Conservation (phyloP, 2,888 invertebrate species). For the Apoda limacodes region DNA sequence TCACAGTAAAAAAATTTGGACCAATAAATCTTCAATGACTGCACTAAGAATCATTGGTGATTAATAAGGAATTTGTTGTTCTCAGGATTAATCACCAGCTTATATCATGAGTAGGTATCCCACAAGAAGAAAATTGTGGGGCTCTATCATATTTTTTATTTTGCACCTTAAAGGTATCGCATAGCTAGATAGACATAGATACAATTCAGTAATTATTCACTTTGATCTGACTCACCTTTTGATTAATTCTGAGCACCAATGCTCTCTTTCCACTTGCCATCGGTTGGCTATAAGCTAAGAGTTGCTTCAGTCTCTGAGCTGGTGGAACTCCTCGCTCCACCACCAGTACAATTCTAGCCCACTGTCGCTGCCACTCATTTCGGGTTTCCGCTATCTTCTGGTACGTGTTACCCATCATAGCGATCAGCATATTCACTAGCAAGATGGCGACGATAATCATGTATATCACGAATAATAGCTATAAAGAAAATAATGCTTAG, state of each 20-base stretch:
- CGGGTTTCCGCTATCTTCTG: slow-evolving; percentile 97
- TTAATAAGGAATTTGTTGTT: too few species aligned
- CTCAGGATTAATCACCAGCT: too few species aligned
- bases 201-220: too few species aligned
- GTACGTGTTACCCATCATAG: slow-evolving; percentile 99
- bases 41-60: too few species aligned
- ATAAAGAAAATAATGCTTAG: slow-evolving; percentile 27
- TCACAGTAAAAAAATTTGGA: too few species aligned
- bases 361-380: slow-evolving; percentile 98
- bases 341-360: slow-evolving; percentile 97
- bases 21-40: too few species aligned
- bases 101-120: too few species aligned
- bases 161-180: too few species aligned
- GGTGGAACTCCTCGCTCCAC: slow-evolving; percentile 97
- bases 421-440: slow-evolving; percentile 97
- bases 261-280: slow-evolving; percentile 91
- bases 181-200: not conserved
- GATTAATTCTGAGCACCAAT: slow-evolving; percentile 87
- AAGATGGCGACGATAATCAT: slow-evolving; percentile 97
- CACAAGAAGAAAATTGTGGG: too few species aligned
- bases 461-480: slow-evolving; percentile 94
- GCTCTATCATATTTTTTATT: too few species aligned
- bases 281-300: slow-evolving; percentile 93
- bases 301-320: slow-evolving; percentile 83
- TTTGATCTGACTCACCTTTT: slow-evolving; percentile 83